phyloP scores from a whole-genome alignment of 2,888 invertebrate genomes.

The Drosophila nr. perissopoda region DNA sequence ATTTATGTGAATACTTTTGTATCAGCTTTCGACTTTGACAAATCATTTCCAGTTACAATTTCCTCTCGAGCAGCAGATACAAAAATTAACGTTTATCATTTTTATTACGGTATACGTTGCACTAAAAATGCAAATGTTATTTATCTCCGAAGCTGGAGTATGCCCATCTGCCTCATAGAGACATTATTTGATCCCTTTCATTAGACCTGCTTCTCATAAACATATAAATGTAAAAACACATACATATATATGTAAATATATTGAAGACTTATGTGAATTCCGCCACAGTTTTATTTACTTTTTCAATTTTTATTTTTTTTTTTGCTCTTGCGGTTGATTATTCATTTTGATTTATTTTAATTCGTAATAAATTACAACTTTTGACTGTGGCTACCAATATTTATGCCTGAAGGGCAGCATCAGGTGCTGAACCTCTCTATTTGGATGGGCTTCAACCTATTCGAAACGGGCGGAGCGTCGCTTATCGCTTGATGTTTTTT shows the following conservation, averaged over 20 bases:
- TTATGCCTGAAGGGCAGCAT: conserved; percentile 54
- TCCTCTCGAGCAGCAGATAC: conserved; percentile 51
- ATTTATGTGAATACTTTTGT: conserved; percentile 17
- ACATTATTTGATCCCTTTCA: conserved; percentile 50
- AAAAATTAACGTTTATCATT: conserved; percentile 77
- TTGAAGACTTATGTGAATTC: conserved; percentile 5
- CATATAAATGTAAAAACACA: not conserved
- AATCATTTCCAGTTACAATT: conserved; percentile 73
- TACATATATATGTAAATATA: not conserved
- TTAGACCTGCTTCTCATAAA: conserved; percentile 3
- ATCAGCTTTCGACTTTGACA: conserved; percentile 66
- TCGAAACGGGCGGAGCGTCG: conserved; percentile 37
- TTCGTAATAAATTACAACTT: conserved; percentile 79
- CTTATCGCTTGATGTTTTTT: conserved; percentile 67
- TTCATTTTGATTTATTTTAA: conserved; percentile 78
- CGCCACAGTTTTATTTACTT: conserved; percentile 9
- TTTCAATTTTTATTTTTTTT: conserved; percentile 11
- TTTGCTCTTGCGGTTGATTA: conserved; percentile 30
- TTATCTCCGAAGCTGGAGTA: conserved; percentile 16
- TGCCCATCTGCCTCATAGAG: conserved; percentile 51
- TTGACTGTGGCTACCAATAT: conserved; percentile 69
- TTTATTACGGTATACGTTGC: conserved; percentile 56
- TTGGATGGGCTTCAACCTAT: conserved; percentile 31
- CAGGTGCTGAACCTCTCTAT: conserved; percentile 43
- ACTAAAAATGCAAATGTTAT: conserved; percentile 68